These are phyloP conservation scores for Odontesthes bonariensis DNA, from an alignment of 2,113 vertebrate genomes.

Conservation along the genomic window DNA sequence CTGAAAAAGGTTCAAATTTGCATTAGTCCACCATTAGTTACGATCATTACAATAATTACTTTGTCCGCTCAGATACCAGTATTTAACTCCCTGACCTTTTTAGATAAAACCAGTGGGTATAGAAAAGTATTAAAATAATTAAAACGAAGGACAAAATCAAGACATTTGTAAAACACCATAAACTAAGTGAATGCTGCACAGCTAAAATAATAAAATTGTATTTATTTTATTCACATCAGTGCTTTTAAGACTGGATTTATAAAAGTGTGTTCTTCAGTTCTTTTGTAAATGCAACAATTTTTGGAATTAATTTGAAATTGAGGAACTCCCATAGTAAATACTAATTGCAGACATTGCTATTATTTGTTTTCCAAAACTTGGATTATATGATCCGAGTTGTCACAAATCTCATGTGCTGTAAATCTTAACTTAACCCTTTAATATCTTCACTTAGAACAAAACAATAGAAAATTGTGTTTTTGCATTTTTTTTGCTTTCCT, in stretches of 20 bases:
- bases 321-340: no score
- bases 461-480: no score
- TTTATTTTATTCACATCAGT: no score
- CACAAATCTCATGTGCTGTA: no score
- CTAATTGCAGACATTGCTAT: no score
- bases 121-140: slow-evolving; percentile 38
- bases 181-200: slow-evolving; percentile 4
- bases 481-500: no score
- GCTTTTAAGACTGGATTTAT: no score
- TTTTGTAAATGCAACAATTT: background rate
- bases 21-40: slow-evolving; percentile 53
- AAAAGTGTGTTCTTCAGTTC: no score
- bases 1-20: slow-evolving; percentile 42
- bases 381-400: no score
- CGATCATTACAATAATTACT: slow-evolving; percentile 62
- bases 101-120: slow-evolving; percentile 33
- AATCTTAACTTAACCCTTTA: no score
- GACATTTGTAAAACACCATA: background rate
- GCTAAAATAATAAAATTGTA: background rate
- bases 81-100: slow-evolving; percentile 57
- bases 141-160: slow-evolving; percentile 46
- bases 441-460: no score
- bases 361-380: no score
- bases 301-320: background rate
- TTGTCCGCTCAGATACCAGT: slow-evolving; percentile 44